These are phyloP conservation scores for Drosophila ercepeae DNA, from an alignment of 1,140 invertebrate species.

Conservation along the genomic window DNA sequence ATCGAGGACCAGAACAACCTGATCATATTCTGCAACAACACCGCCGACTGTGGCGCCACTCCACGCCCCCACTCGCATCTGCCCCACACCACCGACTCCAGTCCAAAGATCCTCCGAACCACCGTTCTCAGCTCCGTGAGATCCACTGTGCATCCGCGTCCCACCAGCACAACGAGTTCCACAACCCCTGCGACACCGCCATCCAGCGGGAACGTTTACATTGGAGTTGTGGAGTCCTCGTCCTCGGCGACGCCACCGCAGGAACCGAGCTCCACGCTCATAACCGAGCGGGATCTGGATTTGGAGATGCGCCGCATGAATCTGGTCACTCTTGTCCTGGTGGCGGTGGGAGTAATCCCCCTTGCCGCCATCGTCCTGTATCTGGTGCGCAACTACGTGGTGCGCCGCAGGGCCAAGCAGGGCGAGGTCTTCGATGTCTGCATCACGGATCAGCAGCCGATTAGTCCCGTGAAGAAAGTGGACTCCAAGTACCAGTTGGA, in stretches of 20 bases:
- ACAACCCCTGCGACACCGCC: conserved; percentile 11
- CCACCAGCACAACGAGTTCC: conserved; percentile 34
- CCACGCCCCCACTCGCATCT: conserved; percentile 48
- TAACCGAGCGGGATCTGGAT: conserved; percentile 83
- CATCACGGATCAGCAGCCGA: conserved; percentile 84
- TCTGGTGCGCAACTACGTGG: conserved; percentile 85
- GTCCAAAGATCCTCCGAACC: conserved; percentile 64
- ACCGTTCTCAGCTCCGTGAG: conserved; percentile 69
- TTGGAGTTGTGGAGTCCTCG: conserved; percentile 59
- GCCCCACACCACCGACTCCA: conserved; percentile 59
- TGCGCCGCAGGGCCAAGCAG: conserved; percentile 86
- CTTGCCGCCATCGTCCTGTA: conserved; percentile 85
- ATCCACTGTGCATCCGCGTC: conserved; percentile 66
- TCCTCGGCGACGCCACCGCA: conserved; percentile 3
- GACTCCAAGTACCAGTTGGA: conserved; percentile 76
- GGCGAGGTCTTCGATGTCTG: conserved; percentile 86
- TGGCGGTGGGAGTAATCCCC: conserved; percentile 86
- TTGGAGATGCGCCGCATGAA: conserved; percentile 85
- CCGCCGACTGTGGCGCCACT: conserved; percentile 52
- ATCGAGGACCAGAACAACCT: conserved; percentile 75
- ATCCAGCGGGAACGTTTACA: conserved; percentile 25
- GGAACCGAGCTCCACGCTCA: conserved; percentile 80
- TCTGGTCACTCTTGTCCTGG: conserved; percentile 86
- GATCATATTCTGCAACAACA: conserved; percentile 76
- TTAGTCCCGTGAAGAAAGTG: conserved; percentile 79